Conservation (phyloP, 2,797 vertebrate genomes). For the Craterocephalus amniculus region DNA sequence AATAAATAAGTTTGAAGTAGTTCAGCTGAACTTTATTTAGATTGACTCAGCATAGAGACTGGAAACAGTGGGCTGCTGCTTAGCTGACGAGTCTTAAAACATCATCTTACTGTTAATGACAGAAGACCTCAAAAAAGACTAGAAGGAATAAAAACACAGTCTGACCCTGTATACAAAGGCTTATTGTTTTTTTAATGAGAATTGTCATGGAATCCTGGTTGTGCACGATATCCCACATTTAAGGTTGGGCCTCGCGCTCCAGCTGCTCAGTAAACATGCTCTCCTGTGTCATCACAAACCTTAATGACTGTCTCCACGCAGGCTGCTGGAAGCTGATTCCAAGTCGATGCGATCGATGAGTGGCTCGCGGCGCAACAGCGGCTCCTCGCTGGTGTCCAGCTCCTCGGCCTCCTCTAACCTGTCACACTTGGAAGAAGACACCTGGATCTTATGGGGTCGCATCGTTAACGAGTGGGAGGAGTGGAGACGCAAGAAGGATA, state of each 20-base stretch:
- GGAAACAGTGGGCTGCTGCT: neutral
- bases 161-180: neutral
- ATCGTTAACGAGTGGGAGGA: slow-evolving; percentile 99
- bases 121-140: too few relatives aligned
- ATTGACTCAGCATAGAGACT: neutral
- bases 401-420: slow-evolving; percentile 98
- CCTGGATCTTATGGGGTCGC: slow-evolving; percentile 98
- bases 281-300: neutral
- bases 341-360: slow-evolving; percentile 97
- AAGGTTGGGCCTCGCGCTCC: too few relatives aligned
- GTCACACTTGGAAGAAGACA: slow-evolving; percentile 97
- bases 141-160: neutral
- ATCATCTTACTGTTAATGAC: neutral
- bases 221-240: neutral
- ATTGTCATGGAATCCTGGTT: neutral
- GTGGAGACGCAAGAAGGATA: slow-evolving; percentile 95
- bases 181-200: neutral
- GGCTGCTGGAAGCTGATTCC: slow-evolving; percentile 95
- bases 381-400: slow-evolving; percentile 97
- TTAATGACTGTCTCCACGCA: slow-evolving; percentile 55
- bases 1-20: neutral
- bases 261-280: too few relatives aligned
- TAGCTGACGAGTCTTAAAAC: neutral
- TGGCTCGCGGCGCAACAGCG: slow-evolving; percentile 96
- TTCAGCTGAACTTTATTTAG: neutral